Base-by-base conservation (phyloP, 2,888 invertebrate genomes). In the Coenonympha arcania region DNA sequence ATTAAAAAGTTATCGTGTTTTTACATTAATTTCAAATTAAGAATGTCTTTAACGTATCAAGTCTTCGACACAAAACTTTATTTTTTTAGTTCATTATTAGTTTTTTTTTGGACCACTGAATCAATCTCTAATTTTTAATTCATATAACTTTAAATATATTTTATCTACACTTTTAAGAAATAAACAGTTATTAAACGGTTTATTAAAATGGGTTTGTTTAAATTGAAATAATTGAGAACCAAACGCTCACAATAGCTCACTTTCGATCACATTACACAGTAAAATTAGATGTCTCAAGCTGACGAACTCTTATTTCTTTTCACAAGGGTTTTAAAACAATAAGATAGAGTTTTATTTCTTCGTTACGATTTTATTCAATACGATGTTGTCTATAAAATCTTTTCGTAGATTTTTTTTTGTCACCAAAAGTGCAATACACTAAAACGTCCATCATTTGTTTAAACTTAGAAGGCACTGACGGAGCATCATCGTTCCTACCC, bases 401-500 rank as follows among this genome's bases (percentile, higher is more conserved):
- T 20, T 26, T 33, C 16, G 9, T 24, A 26, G 3, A 9, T 33
- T 30, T 46, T 6, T 33, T 47, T 43, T 46, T 19, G n/a, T 30
- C 15, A 39, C 11, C 19, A 40, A 43, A 45, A 37, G 16, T 28
- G 55, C 34, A 48, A 41, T 18, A 26, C 3, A 41, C 19, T n/a
- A 30, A 61, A 60, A 69, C 84, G 85, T 83, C 84, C 78, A 76
- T 66, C 75, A 73, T 71, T 74, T 69, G 67, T 76, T 74, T 77
- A 71, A 74, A 76, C 82, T 67, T 68, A 61, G 72, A 78, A 79
- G 74, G 75, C 71, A 85, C 85, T 85, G 82, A 73, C 72, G 69
- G 66, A 62, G 60, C 62, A 61, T 58, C 64, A 63, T 64, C 62
- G 63, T 53, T 50, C 60, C 61, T 64, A 75, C 72, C 80, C 83